Conservation (phyloP, 2,888 invertebrate species). For the Drosophila siamana region DNA sequence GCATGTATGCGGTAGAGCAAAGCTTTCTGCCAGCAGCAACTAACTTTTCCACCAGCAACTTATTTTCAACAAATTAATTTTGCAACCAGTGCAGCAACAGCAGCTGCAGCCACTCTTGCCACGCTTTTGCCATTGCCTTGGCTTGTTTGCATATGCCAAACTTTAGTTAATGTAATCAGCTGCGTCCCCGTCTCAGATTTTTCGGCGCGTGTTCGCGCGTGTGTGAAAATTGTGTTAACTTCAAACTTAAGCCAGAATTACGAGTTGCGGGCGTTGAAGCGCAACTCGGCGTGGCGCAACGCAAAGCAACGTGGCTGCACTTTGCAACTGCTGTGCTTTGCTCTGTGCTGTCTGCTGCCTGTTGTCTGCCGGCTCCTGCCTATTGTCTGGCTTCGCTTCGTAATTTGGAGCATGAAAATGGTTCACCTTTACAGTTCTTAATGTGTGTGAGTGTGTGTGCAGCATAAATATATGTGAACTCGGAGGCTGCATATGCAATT, state of each 20-base stretch:
- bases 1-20: constrained; percentile 14
- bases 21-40: constrained; percentile 43
- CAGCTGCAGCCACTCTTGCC: constrained; percentile 16
- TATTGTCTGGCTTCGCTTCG: constrained; percentile 31
- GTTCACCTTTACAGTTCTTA: constrained; percentile 44
- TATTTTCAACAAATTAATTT: constrained; percentile 83
- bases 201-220: constrained; percentile 30
- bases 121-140: neutral
- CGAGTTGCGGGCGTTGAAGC: constrained; percentile 56
- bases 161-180: constrained; percentile 84
- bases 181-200: constrained; percentile 64
- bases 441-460: neutral
- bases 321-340: constrained; percentile 1
- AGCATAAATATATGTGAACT: constrained; percentile 11
- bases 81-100: constrained; percentile 50
- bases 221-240: constrained; percentile 76
- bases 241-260: constrained; percentile 75
- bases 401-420: constrained; percentile 58
- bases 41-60: constrained; percentile 76
- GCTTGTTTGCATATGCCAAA: constrained; percentile 63
- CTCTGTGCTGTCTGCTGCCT: neutral
- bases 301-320: constrained; percentile 3
- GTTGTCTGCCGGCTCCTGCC: constrained; percentile 17
- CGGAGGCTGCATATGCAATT: constrained; percentile 63
- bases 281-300: constrained; percentile 25